Percentiles rank a stretch among this genome's conserved stretches.
Conservation (phyloP, 2,888 invertebrate species). For the Pandemis corylana region DNA sequence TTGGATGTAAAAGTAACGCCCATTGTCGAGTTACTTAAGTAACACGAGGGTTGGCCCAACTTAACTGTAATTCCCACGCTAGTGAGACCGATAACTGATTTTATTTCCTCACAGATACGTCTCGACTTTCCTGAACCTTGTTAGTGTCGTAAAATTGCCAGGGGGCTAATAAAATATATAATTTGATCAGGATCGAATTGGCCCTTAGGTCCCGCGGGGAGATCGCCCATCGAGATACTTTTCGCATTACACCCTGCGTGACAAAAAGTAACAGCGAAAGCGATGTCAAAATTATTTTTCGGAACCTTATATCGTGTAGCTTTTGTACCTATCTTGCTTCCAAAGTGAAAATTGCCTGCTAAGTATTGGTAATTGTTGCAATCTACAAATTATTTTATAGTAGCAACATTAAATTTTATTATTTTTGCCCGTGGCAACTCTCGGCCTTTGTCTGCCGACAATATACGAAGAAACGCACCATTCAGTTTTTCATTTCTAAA, state of each 20-base stretch:
- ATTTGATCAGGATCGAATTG: conserved; percentile 62
- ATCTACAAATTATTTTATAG: too few species aligned
- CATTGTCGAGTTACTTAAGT: not conserved
- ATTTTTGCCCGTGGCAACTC: too few species aligned
- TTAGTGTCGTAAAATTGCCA: conserved; percentile 57
- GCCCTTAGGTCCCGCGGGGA: conserved; percentile 47
- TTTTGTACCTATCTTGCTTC: not conserved
- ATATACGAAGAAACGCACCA: too few species aligned
- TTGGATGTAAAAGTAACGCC: not conserved
- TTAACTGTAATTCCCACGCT: conserved; percentile 27
- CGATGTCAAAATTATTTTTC: conserved; percentile 12
- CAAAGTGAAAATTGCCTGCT: not conserved
- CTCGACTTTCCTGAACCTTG: conserved; percentile 46
- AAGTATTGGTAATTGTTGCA: too few species aligned
- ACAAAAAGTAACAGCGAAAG: conserved; percentile 28
- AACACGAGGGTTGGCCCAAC: not conserved
- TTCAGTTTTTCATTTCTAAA: too few species aligned
- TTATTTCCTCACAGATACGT: conserved; percentile 36
- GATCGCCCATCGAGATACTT: conserved; percentile 36
- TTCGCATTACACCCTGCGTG: conserved; percentile 28
- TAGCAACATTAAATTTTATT: too few species aligned
- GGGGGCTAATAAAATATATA: conserved; percentile 66
- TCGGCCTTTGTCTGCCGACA: too few species aligned
- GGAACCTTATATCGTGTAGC: not conserved
- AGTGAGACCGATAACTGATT: conserved; percentile 39